Percentiles rank a stretch among this genome's conserved stretches.
phyloP scores from a whole-genome alignment of 1,140 invertebrate genomes.

The Ptiloglossa arizonensis region DNA sequence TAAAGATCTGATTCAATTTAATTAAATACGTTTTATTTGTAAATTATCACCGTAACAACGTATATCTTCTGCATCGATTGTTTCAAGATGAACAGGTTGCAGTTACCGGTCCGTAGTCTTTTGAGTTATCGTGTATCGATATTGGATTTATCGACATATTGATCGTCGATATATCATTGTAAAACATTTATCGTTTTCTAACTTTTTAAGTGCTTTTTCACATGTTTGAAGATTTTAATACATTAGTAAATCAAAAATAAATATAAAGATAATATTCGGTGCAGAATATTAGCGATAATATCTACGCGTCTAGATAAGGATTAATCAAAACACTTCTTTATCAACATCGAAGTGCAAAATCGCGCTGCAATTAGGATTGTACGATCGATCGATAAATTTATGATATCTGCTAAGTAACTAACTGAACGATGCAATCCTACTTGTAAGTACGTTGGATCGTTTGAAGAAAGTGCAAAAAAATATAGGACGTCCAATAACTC shows the following conservation, averaged over 20 bases:
- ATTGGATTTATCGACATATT: not conserved
- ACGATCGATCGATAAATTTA: not conserved
- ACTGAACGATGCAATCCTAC: not conserved
- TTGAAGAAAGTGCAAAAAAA: not conserved
- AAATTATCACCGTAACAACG: not conserved
- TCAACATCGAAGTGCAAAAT: not conserved
- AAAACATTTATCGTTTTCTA: not conserved
- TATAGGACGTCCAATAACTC: not conserved
- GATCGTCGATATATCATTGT: not conserved
- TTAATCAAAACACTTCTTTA: not conserved
- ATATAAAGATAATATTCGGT: no score
- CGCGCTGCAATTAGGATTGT: not conserved
- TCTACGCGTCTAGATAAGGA: no score
- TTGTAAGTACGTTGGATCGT: not conserved
- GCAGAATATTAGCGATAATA: no score
- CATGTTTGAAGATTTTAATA: not conserved
- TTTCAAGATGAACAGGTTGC: no score
- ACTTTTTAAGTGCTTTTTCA: no score
- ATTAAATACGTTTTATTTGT: not conserved
- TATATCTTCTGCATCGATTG: not conserved
- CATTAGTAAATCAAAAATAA: not conserved
- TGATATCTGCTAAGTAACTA: not conserved
- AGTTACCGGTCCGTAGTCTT: no score
- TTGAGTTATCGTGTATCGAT: no score
- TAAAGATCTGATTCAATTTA: not conserved